A percentile compares a stretch with the other conserved stretches of the same genome.
These are phyloP conservation scores for Grallaria varia DNA, from an alignment of 2,113 vertebrate species.

Conservation along the genomic window DNA sequence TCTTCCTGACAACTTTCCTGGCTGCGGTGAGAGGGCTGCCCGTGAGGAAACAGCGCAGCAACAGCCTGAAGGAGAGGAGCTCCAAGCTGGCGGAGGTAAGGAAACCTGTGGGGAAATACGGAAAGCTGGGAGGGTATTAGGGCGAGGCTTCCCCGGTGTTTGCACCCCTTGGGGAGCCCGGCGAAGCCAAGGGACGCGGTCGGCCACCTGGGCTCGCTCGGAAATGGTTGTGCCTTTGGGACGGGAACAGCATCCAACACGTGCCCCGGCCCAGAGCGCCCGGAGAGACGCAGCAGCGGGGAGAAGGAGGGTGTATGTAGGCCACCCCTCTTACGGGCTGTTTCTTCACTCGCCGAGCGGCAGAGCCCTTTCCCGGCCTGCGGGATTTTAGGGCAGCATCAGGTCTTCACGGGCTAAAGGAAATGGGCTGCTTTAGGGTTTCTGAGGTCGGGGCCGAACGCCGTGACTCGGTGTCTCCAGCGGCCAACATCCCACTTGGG, in stretches of 20 bases:
- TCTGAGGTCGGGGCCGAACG: background rate
- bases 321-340: no score
- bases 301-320: background rate
- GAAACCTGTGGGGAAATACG: background rate
- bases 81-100: conserved; percentile 72
- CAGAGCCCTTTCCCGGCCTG: background rate
- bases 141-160: background rate
- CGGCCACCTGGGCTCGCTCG: background rate
- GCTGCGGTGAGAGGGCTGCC: conserved; percentile 75
- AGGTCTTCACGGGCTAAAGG: background rate
- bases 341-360: background rate
- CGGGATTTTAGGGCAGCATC: background rate
- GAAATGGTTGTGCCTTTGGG: background rate
- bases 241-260: background rate
- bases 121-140: background rate
- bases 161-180: background rate
- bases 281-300: background rate
- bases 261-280: background rate
- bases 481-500: background rate
- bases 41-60: conserved; percentile 63
- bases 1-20: conserved; percentile 67
- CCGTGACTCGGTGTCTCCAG: background rate
- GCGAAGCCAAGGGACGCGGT: background rate
- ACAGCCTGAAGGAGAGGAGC: conserved; percentile 59
- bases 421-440: background rate